A percentile compares a stretch with the other conserved stretches of the same genome.
Evolutionary conservation across 2,797 vertebrate genomes (phyloP).

Genomic region (Smutsia temminckii): DNA sequence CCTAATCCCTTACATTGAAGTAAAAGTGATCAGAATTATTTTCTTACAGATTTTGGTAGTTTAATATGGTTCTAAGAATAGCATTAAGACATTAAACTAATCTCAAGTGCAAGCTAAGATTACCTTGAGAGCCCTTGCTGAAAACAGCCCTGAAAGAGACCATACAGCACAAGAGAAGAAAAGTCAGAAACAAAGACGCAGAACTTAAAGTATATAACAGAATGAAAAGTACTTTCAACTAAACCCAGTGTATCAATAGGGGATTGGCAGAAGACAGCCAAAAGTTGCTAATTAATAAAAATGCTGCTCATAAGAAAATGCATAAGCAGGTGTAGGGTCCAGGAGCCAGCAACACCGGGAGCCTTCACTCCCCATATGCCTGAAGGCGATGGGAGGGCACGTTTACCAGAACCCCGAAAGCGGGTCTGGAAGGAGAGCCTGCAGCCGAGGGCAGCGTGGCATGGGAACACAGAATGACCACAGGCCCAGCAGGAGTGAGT

Average conservation of each 20-base stretch:
- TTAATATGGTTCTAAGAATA: not conserved
- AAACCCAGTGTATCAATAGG: not conserved
- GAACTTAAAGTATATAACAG: not conserved
- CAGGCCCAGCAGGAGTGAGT: not conserved
- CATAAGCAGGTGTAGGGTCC: not conserved
- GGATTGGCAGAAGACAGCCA: not conserved
- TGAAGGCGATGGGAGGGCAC: not conserved
- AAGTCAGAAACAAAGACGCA: not conserved
- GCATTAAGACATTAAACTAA: not conserved
- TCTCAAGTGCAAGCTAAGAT: not conserved
- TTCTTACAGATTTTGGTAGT: not conserved
- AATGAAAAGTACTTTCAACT: not conserved
- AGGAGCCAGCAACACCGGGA: no score
- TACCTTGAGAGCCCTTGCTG: not conserved
- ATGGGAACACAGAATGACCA: not conserved
- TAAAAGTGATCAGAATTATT: not conserved
- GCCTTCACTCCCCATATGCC: not conserved
- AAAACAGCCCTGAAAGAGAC: not conserved
- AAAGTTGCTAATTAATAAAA: not conserved
- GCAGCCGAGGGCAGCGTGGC: not conserved
- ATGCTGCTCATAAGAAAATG: not conserved
- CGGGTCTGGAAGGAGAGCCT: not conserved
- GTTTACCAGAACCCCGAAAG: not conserved
- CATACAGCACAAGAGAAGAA: not conserved
- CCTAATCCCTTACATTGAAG: not conserved